Conservation (phyloP, 2,113 vertebrate species). For the Triplophysa rosa region DNA sequence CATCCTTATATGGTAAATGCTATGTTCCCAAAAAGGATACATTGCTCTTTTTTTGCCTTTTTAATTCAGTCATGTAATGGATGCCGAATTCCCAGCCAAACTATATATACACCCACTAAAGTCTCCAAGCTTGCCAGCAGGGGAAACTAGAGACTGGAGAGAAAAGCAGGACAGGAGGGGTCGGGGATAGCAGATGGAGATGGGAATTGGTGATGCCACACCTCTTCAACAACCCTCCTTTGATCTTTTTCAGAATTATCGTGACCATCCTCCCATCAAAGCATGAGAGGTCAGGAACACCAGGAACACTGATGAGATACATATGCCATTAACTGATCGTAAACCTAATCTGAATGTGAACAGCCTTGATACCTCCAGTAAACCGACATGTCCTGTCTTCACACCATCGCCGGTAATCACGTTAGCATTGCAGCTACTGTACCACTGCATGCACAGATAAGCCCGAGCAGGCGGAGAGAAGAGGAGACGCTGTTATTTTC, state of each 20-base stretch:
- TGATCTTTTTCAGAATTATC: slow-evolving; percentile 24
- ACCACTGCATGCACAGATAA: slow-evolving; percentile 43
- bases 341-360: slow-evolving; percentile 7
- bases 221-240: slow-evolving; percentile 27
- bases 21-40: background rate
- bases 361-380: background rate
- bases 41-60: background rate
- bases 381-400: slow-evolving; percentile 16
- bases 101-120: slow-evolving; percentile 23
- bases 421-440: slow-evolving; percentile 32
- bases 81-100: slow-evolving; percentile 1
- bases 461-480: slow-evolving; percentile 27
- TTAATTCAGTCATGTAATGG: background rate
- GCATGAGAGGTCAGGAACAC: background rate
- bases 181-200: slow-evolving; percentile 45
- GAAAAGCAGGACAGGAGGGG: slow-evolving; percentile 1
- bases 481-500: slow-evolving; percentile 34
- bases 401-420: slow-evolving; percentile 31
- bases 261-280: background rate
- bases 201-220: slow-evolving; percentile 33
- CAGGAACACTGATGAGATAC: slow-evolving; percentile 6
- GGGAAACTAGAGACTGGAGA: background rate
- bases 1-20: background rate
- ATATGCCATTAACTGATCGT: slow-evolving; percentile 28
- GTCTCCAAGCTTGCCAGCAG: background rate